Evolutionary conservation across 2,797 vertebrate species (phyloP), one percentile per base, ranked within the genome.

Genomic region (Chrosomus eos): DNA sequence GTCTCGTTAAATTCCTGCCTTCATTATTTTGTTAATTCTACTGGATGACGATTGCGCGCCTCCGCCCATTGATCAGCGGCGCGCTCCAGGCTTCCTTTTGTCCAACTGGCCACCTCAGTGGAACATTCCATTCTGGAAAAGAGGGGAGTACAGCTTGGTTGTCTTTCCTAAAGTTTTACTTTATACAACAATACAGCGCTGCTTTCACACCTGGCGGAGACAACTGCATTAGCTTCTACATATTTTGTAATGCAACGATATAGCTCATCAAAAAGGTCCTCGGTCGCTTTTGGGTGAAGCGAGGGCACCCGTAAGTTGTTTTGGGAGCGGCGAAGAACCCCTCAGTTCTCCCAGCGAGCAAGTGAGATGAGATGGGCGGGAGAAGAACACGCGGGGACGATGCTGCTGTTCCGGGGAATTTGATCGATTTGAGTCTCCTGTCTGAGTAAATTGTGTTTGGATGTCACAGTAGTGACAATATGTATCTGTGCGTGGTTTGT

Each of bases 51-150:
- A 72, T 26, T 26, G 40, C 40, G 75, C 68, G 55, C 77, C 77
- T 66, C 87, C 87, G 62, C 88, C 85, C 83, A 78, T 36, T 82
- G 71, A 68, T 45, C 33, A 85, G 76, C 77, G 33, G 72, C 83
- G 85, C 85, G 86, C 81, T 70, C 72, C 85, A 53, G 60, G 55
- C 77, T 88, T 86, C 88, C 88, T 91, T 89, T 90, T 91, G 90
- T 91, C 88, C 88, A 72, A 81, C 71, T 45, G 87, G 81, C 80
- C 85, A 80, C 66, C 76, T 89, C 75, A 68, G 26, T 72, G 86
- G 88, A n/a, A 62, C 71, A 75, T 2, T 5, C 55, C 88, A 90
- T 88, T 88, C 23, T 51, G 58, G n/a, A 53, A 86, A 31, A 82
- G 7, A 23, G 18, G 81, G 85, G 70, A 1, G 67, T 7, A 43